Evolutionary conservation across 2,113 vertebrate genomes (phyloP), one percentile per base, ranked within the genome.

Genomic region (Lipophrys pholis): DNA sequence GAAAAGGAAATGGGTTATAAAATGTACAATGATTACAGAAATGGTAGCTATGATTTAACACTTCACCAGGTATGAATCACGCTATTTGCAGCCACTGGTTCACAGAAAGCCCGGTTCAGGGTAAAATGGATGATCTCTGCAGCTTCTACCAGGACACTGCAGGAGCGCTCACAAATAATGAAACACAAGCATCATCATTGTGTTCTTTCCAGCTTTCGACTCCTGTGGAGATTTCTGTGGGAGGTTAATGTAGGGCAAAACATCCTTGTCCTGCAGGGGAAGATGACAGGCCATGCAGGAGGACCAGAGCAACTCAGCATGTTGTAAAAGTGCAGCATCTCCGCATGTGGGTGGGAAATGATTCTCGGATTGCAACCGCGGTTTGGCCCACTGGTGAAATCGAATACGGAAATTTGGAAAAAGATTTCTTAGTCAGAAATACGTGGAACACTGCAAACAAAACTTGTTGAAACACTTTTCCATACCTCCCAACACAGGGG

Each of bases 231-330:
- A 66, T 69, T 6, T 1, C 41, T 45, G 40, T 2, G 6, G 42
- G 40, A 69, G 74, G 54, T 52, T 69, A 38, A 69, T 68, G 58
- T 64, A 15, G 48, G 51, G 30, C 30, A 36, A 40, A 38, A 78
- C 39, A 52, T 72, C 54, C 30, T 6, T 12, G 54, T 7, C 58
- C 30, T 5, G 35, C 15, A 38, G 16, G 69, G 40, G 59, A 6
- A 8, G 16, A 63, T 11, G n/a, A 50, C 48, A 57, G 56, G 54
- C 43, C 38, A 45, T 15, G 15, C 50, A 40, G 53, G 41, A 73
- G 43, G 15, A 15, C 38, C 46, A 10, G 42, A 69, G 36, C 46
- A 4, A 14, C 40, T 11, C 30, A 51, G 62, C 55, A 45, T 63
- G 50, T 58, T 52, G 11, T 36, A 6, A 45, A 21, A 21, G 0